Conservation (phyloP, 2,113 vertebrate species). For the Tapirus terrestris region DNA sequence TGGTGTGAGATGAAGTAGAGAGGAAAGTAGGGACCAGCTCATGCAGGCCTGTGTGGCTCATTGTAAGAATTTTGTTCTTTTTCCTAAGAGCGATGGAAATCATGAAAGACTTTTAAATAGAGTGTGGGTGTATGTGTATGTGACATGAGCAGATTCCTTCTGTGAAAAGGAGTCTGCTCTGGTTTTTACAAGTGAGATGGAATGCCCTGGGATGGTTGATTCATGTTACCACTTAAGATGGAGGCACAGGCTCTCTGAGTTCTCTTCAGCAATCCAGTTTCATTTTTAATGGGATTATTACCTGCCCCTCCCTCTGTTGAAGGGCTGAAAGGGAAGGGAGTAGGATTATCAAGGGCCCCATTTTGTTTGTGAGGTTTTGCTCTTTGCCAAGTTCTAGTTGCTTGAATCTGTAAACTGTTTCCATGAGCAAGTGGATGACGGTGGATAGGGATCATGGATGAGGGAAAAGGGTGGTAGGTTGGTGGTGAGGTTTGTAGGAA, state of each 20-base stretch:
- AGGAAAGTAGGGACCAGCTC: not conserved
- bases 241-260: not conserved
- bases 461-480: not conserved
- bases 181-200: not conserved
- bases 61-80: not conserved
- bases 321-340: not conserved
- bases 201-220: not conserved
- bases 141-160: rapidly evolving
- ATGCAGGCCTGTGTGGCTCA: too few species aligned
- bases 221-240: not conserved
- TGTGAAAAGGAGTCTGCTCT: not conserved
- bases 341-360: not conserved
- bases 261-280: not conserved
- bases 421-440: not conserved
- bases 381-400: not conserved
- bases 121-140: not conserved
- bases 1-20: not conserved
- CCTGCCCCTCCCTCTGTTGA: not conserved
- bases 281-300: not conserved
- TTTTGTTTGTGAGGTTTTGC: not conserved
- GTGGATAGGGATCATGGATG: not conserved
- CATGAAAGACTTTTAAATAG: not conserved
- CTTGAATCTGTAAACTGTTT: not conserved
- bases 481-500: not conserved
- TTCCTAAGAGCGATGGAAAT: not conserved